Evolutionary conservation across 2,797 vertebrate species (phyloP).

Genomic region (Notolepis coatsorum): DNA sequence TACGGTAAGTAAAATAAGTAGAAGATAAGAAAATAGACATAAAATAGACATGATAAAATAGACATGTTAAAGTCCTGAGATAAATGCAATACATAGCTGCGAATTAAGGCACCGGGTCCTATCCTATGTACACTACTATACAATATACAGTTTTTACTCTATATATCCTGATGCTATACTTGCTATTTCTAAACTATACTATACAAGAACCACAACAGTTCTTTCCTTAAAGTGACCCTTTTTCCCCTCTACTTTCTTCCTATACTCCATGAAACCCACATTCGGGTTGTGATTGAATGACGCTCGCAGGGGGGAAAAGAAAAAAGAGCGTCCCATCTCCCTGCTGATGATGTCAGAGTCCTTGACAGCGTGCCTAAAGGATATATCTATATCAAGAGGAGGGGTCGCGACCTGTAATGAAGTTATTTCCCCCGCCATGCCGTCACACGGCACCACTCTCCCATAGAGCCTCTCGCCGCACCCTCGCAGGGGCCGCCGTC

Average conservation of each 20-base stretch:
- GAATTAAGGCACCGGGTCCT: too few relatives aligned
- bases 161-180: too few relatives aligned
- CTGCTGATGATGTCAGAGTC: conserved; percentile 65
- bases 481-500: conserved; percentile 28
- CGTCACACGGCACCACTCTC: conserved; percentile 42
- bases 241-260: neutral
- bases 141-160: too few relatives aligned
- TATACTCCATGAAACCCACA: conserved; percentile 11
- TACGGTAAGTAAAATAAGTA: too few relatives aligned
- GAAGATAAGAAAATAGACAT: too few relatives aligned
- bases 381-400: conserved; percentile 66
- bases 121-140: too few relatives aligned
- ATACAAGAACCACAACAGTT: too few relatives aligned
- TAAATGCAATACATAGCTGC: too few relatives aligned
- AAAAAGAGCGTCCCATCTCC: conserved; percentile 33
- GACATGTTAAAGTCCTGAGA: too few relatives aligned
- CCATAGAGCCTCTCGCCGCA: conserved; percentile 20
- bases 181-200: too few relatives aligned
- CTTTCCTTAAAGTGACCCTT: too few relatives aligned
- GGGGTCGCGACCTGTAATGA: conserved; percentile 69
- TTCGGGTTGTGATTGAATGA: conserved; percentile 39
- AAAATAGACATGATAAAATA: too few relatives aligned
- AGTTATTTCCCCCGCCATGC: conserved; percentile 62
- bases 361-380: conserved; percentile 70
- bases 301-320: conserved; percentile 3